Percentiles rank a stretch among this genome's conserved stretches.
Evolutionary conservation across 2,888 invertebrate species (phyloP).

Genomic region (Petrolisthes manimaculis): DNA sequence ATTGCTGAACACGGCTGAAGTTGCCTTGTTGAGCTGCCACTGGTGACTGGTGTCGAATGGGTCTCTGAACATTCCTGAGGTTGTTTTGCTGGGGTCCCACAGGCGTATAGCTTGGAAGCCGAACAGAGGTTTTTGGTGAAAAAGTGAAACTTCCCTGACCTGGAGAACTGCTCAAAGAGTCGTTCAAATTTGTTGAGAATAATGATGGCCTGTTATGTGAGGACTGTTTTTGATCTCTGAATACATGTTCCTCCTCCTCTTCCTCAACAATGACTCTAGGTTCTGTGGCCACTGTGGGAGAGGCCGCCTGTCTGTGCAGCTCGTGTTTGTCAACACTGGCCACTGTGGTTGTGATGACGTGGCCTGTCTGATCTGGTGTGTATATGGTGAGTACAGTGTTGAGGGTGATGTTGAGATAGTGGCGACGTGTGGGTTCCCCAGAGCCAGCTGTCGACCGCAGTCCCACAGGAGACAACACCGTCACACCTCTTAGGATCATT

Average conservation of each 20-base stretch:
- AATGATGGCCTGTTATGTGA: background rate
- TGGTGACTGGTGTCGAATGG: background rate
- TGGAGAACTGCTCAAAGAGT: background rate
- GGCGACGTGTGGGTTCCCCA: slow-evolving; percentile 19
- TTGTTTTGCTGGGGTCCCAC: background rate
- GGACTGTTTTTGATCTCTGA: background rate
- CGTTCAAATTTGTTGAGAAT: background rate
- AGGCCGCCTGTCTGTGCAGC: slow-evolving; percentile 10
- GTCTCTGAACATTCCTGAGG: background rate
- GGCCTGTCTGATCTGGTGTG: slow-evolving; percentile 34
- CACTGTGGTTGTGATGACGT: slow-evolving; percentile 21
- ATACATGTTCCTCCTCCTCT: slow-evolving; percentile 38
- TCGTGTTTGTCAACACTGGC: slow-evolving; percentile 14
- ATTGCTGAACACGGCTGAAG: background rate
- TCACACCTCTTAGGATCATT: slow-evolving; percentile 41
- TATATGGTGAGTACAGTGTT: slow-evolving; percentile 50
- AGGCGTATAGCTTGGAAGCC: background rate
- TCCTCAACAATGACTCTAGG: slow-evolving; percentile 45
- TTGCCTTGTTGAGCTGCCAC: background rate
- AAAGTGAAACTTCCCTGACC: background rate
- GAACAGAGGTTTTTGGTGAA: background rate
- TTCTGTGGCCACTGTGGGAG: background rate
- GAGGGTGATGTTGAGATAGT: slow-evolving; percentile 57
- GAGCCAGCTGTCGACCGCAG: background rate
- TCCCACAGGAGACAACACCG: slow-evolving; percentile 46